These are phyloP conservation scores for Idaea dimidiata DNA, from an alignment of 2,888 invertebrate species.

Conservation along the genomic window DNA sequence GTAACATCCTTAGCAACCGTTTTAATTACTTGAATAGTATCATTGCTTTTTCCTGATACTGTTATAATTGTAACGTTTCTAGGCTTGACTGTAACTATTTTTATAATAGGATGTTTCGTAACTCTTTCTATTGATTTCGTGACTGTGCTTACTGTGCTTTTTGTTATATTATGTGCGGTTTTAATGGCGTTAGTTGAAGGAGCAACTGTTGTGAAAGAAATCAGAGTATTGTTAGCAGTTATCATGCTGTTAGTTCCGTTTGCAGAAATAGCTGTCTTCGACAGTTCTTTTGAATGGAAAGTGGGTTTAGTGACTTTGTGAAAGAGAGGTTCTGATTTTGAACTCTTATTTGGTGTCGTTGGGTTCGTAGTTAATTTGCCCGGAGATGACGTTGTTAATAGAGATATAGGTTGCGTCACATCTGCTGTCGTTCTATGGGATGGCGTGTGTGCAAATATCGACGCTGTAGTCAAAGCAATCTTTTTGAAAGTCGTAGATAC, in stretches of 20 bases:
- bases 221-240: constrained; percentile 51
- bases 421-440: constrained; percentile 44
- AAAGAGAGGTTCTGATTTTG: constrained; percentile 28
- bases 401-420: constrained; percentile 54
- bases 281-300: constrained; percentile 25
- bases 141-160: constrained; percentile 13
- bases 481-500: constrained; percentile 70
- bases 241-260: constrained; percentile 73
- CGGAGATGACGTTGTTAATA: constrained; percentile 40
- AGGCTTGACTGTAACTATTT: constrained; percentile 28
- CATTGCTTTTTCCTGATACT: constrained; percentile 24
- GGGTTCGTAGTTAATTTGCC: constrained; percentile 28
- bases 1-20: constrained; percentile 26
- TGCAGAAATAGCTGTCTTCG: constrained; percentile 33
- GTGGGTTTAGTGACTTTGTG: constrained; percentile 29
- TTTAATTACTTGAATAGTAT: constrained; percentile 20
- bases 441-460: constrained; percentile 42
- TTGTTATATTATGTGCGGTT: constrained; percentile 24
- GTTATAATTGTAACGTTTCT: constrained; percentile 25
- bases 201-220: constrained; percentile 53
- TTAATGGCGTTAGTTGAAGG: constrained; percentile 44
- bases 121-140: constrained; percentile 27
- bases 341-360: constrained; percentile 28
- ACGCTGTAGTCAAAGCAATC: constrained; percentile 62
- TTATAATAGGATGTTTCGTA: constrained; percentile 31